Base-by-base conservation (phyloP, 2,888 invertebrate species). In the Macroteleia sp. region DNA sequence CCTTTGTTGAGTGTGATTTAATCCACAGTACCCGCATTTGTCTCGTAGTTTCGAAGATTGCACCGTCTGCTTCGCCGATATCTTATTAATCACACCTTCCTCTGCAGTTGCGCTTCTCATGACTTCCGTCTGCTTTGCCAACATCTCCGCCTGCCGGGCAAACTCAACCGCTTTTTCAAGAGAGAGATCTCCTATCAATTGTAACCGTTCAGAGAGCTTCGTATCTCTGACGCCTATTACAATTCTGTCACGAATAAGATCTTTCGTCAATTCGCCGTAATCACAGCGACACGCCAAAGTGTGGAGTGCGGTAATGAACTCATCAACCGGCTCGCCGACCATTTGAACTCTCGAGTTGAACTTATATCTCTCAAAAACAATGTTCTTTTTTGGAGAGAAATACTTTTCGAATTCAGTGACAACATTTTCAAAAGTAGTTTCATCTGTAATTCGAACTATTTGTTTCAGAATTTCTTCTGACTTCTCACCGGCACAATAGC, bases 221-320 rank as follows among this genome's bases (percentile, higher is more conserved):
- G 28, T 39, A 46, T 86, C 85, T 14, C 42, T 9, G 50, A 87
- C 77, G 1, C 85, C 86, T 5, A 85, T 82, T 5, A 83, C 79
- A 46, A 87, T 86, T 28, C 81, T 67, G 56, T 87, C 85, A 39
- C 85, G 52, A 8, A 87, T 86, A 10, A 87, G 81, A 16, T 85
- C 77, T 8, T 85, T 79, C 54, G 78, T 81, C 14, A 86, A 66
- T 5, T 28, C 16, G 1, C 80, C 80, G 50, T 81, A 85, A 0
- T 86, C 74, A 34, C 84, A 86, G 5, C 56, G 36, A 32, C 83
- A 80, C 5, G 83, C 82, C 32, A 83, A 48, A 1, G 73, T 75
- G 44, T 85, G 81, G 30, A 86, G 52, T 19, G 62, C 12, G 57
- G 81, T 83, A 48, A 83, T 81, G 28, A 83, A 77, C 14, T 66